phyloP scores from a whole-genome alignment of 2,888 invertebrate species.

The Stegophylla sp. region DNA sequence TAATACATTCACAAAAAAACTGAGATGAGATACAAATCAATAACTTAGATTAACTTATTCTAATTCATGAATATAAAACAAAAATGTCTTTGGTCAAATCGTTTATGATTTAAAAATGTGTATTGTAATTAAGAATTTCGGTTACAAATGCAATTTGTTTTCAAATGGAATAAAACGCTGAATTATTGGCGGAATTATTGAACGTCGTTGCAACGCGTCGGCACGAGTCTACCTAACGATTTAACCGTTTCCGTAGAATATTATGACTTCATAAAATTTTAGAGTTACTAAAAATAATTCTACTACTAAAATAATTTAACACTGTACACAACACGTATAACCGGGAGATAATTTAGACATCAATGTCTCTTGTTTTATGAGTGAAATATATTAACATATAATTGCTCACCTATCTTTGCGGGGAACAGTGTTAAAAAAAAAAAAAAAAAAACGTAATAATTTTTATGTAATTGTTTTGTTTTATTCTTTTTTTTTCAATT shows the following conservation, averaged over 20 bases:
- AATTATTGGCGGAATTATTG: neutral
- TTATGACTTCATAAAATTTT: conserved; percentile 11
- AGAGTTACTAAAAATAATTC: neutral
- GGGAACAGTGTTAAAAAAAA: neutral
- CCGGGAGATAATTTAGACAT: conserved; percentile 7
- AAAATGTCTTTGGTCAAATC: no score
- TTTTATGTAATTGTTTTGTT: neutral
- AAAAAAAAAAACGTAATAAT: conserved; percentile 1
- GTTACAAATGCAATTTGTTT: neutral
- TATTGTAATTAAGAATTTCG: neutral
- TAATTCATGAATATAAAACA: no score
- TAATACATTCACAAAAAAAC: neutral
- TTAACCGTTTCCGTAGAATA: neutral
- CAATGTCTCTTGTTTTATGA: neutral
- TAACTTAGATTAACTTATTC: no score
- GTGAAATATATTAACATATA: neutral
- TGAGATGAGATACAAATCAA: neutral
- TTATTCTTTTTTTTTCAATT: conserved; percentile 28
- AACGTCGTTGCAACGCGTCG: neutral
- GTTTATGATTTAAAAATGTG: neutral
- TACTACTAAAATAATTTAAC: conserved; percentile 2
- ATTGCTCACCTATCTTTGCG: neutral
- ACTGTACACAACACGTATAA: neutral
- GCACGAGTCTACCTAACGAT: neutral
- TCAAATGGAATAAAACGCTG: neutral